Evolutionary conservation across 1,140 invertebrate species (phyloP), one percentile per base, ranked within the genome.

Genomic region (Trichonephila clavata): DNA sequence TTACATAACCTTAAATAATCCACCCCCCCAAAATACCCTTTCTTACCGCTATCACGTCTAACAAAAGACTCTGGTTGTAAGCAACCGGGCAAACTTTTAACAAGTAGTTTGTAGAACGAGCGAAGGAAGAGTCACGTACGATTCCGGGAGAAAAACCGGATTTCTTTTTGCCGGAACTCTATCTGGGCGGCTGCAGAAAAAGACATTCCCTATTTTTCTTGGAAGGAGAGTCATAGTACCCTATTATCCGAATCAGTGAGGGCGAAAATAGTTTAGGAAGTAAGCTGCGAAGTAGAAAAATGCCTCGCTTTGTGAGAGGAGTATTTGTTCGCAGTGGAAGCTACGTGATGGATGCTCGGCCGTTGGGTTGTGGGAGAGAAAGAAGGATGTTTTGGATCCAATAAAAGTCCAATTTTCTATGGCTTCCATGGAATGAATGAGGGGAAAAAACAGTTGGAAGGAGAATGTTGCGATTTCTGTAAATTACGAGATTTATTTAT

Each of bases 181-280:
- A 80, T 80, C 71, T 18, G 39, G 71, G 71, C 24, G 16, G 16
- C 24, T 80, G 39, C 24, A 80, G 71, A 84, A 60, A 84, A 84
- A 60, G 81, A 84, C 81, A 24, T 57, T 84, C 81, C 81, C 43
- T 84, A 84, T 84, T 84, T 84, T 84, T 84, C 50, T 63, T 68
- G 61, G 6, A 20, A 88, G 39, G 61, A 88, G 88, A 90, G 71
- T 60, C 88, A 61, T 81, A 90, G 88, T 90, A 61, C 68, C 88
- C 68, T 90, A 90, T 90, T 90, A 90, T 90, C 88, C 68, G 88
- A 90, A 90, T 90, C 88, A 90, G 68, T 80, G 71, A 60, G 68
- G 71, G 88, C 71, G 88, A 90, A 90, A 90, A 90, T 90, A 90
- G 88, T 90, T 90, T 90, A 90, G 88, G 88, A 90, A 80, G 88